Evolutionary conservation across 2,797 vertebrate genomes (phyloP).

Genomic region (Prionace glauca): DNA sequence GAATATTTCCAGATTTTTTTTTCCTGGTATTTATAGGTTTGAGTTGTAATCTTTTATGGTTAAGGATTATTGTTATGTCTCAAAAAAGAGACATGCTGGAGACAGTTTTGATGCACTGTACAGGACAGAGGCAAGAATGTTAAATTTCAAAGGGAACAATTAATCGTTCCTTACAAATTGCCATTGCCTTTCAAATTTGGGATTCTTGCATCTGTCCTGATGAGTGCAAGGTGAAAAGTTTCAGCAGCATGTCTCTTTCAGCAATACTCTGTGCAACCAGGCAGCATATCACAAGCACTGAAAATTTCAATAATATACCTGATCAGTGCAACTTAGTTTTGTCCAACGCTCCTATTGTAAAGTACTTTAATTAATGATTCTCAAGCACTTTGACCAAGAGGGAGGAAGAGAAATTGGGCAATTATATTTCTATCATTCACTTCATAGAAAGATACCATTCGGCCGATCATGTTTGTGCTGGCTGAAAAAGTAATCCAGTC

Average conservation of each 20-base stretch:
- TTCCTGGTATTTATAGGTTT: background rate
- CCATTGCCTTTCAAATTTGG: no score
- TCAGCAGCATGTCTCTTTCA: no score
- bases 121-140: no score
- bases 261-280: no score
- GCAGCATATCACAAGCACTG: background rate
- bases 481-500: background rate
- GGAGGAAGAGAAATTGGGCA: background rate
- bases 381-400: background rate
- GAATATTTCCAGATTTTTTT: background rate
- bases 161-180: no score
- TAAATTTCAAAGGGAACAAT: no score
- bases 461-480: background rate
- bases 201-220: no score
- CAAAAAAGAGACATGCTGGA: no score
- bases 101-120: no score
- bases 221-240: no score
- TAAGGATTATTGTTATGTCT: background rate
- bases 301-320: background rate
- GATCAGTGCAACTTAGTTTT: background rate
- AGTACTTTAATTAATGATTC: background rate
- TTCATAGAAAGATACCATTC: background rate
- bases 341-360: background rate
- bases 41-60: background rate
- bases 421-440: background rate